phyloP scores from a whole-genome alignment of 2,113 vertebrate species.

The Sorex araneus region DNA sequence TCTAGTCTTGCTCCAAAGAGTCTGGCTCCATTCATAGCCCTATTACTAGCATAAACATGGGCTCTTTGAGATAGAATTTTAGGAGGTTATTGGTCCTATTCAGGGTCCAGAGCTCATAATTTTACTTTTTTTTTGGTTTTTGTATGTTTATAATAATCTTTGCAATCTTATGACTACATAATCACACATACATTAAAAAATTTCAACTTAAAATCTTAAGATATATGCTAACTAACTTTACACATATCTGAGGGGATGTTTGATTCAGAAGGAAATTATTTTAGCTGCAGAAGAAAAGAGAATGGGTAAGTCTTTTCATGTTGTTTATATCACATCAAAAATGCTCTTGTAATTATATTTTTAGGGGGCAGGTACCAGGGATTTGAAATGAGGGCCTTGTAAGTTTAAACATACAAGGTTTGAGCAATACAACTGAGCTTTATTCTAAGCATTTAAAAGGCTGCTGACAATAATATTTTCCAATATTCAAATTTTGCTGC shows the following conservation, averaged over 20 bases:
- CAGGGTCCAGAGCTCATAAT: constrained; percentile 67
- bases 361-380: neutral
- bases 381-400: too few species aligned
- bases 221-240: constrained; percentile 62
- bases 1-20: neutral
- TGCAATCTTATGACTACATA: constrained; percentile 73
- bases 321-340: neutral
- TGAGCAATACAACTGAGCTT: too few species aligned
- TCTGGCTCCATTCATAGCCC: constrained; percentile 53
- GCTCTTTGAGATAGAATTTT: constrained; percentile 20
- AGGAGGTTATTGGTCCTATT: constrained; percentile 48
- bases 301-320: neutral
- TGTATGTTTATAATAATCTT: constrained; percentile 67
- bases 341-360: neutral
- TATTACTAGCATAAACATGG: constrained; percentile 49
- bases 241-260: constrained; percentile 22
- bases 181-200: constrained; percentile 77
- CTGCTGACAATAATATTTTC: neutral
- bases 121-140: constrained; percentile 72
- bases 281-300: constrained; percentile 17
- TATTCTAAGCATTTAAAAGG: too few species aligned
- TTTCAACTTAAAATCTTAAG: constrained; percentile 62
- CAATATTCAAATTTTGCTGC: constrained; percentile 3
- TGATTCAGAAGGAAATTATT: constrained; percentile 55
- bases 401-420: too few species aligned